phyloP scores from a whole-genome alignment of 2,797 vertebrate genomes.

The Mormyrops boulengeri region DNA sequence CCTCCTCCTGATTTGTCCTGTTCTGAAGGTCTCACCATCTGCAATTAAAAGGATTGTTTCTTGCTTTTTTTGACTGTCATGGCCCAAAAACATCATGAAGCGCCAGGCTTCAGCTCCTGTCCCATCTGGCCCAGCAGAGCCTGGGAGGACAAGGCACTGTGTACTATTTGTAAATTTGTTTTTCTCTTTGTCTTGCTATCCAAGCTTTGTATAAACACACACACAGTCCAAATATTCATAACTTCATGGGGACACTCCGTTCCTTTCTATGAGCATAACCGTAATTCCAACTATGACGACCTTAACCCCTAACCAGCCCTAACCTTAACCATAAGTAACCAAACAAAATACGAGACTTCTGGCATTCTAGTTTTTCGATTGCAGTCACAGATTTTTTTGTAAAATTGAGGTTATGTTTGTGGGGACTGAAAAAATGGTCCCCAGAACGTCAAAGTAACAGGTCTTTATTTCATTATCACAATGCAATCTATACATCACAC shows the following conservation, averaged over 20 bases:
- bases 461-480: background rate
- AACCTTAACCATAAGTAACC: background rate
- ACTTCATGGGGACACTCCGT: background rate
- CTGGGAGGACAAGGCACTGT: background rate
- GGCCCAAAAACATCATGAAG: background rate
- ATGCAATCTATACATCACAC: background rate
- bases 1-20: background rate
- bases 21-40: constrained; percentile 12
- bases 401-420: background rate
- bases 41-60: background rate
- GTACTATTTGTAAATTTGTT: background rate
- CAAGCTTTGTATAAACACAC: background rate
- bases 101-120: background rate
- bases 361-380: background rate
- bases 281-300: background rate
- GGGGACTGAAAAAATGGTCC: background rate
- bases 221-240: background rate
- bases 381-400: background rate
- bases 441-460: background rate
- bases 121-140: background rate
- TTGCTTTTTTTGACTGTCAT: background rate
- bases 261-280: background rate
- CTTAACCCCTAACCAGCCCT: background rate
- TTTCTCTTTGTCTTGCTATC: background rate
- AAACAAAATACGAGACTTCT: background rate